Percentiles rank a stretch among this genome's conserved stretches.
Conservation (phyloP, 2,888 invertebrate genomes). For the Trichopoda pennipes region DNA sequence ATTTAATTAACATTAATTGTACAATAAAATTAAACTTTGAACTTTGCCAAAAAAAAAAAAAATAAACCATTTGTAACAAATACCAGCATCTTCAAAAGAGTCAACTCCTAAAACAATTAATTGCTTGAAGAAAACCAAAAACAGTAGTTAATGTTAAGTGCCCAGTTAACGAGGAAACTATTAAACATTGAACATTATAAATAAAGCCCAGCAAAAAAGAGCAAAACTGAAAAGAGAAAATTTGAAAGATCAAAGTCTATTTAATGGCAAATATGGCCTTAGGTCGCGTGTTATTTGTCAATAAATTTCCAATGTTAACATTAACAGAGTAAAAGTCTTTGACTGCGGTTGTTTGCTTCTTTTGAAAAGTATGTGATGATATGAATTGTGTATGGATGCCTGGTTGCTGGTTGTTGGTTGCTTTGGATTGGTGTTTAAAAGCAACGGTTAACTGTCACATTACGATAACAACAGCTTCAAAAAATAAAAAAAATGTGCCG, state of each 20-base stretch:
- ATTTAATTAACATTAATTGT: constrained; percentile 60
- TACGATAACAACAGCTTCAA: constrained; percentile 54
- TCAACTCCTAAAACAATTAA: constrained; percentile 53
- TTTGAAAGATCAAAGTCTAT: constrained; percentile 53
- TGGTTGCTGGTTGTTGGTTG: constrained; percentile 15
- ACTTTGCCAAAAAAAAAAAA: constrained; percentile 53
- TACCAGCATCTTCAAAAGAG: constrained; percentile 25
- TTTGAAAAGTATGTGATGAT: constrained; percentile 13
- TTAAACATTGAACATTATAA: constrained; percentile 49
- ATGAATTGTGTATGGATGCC: constrained; percentile 18
- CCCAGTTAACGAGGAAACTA: constrained; percentile 64
- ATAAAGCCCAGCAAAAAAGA: constrained; percentile 23
- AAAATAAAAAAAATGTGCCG: constrained; percentile 21
- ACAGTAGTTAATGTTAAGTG: constrained; percentile 67
- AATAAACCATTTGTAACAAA: constrained; percentile 10
- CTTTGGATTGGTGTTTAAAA: constrained; percentile 45
- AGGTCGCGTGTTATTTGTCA: constrained; percentile 73
- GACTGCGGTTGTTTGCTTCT: constrained; percentile 16
- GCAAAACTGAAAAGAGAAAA: constrained; percentile 8
- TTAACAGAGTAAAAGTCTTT: constrained; percentile 60
- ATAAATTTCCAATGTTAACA: constrained; percentile 72
- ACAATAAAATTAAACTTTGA: constrained; percentile 53
- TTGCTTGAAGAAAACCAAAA: constrained; percentile 53
- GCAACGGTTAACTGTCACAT: constrained; percentile 66
- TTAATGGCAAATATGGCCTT: constrained; percentile 63